Evolutionary conservation across 1,140 invertebrate genomes (phyloP).

Genomic region (Caenorhabditis brenneri): DNA sequence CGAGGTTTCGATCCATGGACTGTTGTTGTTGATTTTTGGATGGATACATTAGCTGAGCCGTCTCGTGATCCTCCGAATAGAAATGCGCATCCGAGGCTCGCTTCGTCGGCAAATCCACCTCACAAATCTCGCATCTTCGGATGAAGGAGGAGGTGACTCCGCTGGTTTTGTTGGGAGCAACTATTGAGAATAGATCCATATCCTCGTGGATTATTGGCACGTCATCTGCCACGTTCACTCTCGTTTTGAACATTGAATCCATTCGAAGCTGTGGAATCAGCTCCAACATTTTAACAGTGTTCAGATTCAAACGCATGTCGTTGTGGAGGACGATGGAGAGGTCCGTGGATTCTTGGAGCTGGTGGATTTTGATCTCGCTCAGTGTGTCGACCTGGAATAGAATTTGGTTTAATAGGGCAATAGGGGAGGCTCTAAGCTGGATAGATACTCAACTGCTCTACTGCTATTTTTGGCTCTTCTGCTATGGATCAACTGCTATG

Average conservation of each 20-base stretch:
- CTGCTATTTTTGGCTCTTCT: too few species aligned
- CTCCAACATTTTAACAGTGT: slow-evolving; percentile 4
- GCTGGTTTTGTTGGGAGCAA: slow-evolving; percentile 9
- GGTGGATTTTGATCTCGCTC: neutral
- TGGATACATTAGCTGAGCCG: slow-evolving; percentile 44
- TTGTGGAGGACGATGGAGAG: slow-evolving; percentile 14
- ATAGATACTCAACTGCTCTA: too few species aligned
- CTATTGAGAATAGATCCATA: neutral
- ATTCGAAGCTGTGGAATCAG: neutral
- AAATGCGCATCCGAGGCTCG: slow-evolving; percentile 36
- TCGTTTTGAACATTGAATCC: neutral
- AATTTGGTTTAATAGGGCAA: too few species aligned
- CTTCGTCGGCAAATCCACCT: slow-evolving; percentile 36
- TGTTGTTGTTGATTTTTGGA: neutral
- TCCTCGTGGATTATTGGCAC: neutral
- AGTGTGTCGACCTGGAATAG: slow-evolving; percentile 13
- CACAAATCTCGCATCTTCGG: slow-evolving; percentile 50
- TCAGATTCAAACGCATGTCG: slow-evolving; percentile 7
- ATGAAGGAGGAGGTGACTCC: neutral
- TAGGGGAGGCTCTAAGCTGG: too few species aligned
- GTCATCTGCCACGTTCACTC: neutral
- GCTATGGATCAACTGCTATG: too few species aligned
- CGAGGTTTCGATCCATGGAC: neutral
- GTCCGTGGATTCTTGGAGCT: slow-evolving; percentile 2
- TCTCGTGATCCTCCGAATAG: slow-evolving; percentile 53